Evolutionary conservation across 2,113 vertebrate genomes (phyloP).

Genomic region (Sander lucioperca): DNA sequence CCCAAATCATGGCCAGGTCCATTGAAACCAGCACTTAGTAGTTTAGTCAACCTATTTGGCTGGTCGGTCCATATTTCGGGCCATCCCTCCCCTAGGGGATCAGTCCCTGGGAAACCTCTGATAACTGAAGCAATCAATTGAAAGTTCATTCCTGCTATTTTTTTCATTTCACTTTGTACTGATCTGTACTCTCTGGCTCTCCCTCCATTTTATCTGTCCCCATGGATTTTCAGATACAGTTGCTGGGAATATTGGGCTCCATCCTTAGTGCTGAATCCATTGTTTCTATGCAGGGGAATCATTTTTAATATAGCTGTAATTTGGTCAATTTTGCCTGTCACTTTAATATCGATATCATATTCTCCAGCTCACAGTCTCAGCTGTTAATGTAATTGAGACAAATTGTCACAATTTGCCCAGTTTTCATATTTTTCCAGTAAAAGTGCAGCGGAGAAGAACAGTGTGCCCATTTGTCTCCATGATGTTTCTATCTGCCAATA

Average conservation of each 20-base stretch:
- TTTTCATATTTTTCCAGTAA: conserved; percentile 54
- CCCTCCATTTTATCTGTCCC: conserved; percentile 34
- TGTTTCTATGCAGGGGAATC: conserved; percentile 54
- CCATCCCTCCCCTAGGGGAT: conserved; percentile 47
- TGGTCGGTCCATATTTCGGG: conserved; percentile 53
- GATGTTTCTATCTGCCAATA: background rate
- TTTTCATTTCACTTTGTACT: conserved; percentile 54
- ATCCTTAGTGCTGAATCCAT: conserved; percentile 65
- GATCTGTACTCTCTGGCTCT: conserved; percentile 25
- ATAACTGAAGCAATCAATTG: conserved; percentile 70
- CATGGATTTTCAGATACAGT: conserved; percentile 67
- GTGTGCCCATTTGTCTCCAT: conserved; percentile 31
- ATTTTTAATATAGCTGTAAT: conserved; percentile 66
- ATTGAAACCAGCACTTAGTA: conserved; percentile 42
- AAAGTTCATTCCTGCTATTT: conserved; percentile 67
- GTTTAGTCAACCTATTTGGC: conserved; percentile 50
- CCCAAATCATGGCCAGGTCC: conserved; percentile 27
- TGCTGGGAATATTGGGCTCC: conserved; percentile 52
- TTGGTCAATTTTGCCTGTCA: conserved; percentile 64
- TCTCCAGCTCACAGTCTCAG: conserved; percentile 41
- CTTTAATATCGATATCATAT: conserved; percentile 62
- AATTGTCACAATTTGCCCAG: conserved; percentile 55
- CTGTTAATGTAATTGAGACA: conserved; percentile 69
- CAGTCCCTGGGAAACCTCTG: conserved; percentile 57
- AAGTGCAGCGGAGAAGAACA: background rate